These are phyloP conservation scores for Tipula confusa DNA, from an alignment of 2,888 invertebrate species.

Conservation along the genomic window DNA sequence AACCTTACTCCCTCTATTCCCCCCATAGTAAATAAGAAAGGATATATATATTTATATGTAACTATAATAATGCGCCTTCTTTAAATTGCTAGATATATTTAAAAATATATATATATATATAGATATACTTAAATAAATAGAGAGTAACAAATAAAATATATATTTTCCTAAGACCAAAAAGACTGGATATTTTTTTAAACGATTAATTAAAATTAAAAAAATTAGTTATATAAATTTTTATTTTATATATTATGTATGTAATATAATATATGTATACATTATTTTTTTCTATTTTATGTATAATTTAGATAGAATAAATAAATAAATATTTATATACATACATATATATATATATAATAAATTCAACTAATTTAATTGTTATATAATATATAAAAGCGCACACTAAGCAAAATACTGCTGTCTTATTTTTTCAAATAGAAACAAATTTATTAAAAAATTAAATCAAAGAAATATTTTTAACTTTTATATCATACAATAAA, in stretches of 20 bases:
- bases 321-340: no score
- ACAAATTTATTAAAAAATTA: not conserved
- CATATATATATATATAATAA: no score
- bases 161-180: constrained; percentile 20
- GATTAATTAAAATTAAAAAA: not conserved
- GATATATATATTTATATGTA: not conserved
- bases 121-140: not conserved
- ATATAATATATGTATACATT: not conserved
- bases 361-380: not conserved
- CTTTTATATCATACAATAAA: not conserved
- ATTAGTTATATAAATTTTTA: not conserved
- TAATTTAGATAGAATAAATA: constrained; percentile 14
- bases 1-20: not conserved
- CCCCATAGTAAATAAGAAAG: not conserved
- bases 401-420: not conserved
- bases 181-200: constrained; percentile 3
- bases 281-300: not conserved
- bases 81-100: not conserved
- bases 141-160: constrained; percentile 12
- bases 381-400: not conserved
- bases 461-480: not conserved
- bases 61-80: not conserved
- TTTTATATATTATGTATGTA: not conserved
- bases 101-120: not conserved
- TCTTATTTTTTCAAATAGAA: not conserved